Percentiles rank a stretch among this genome's conserved stretches.
phyloP scores from a whole-genome alignment of 2,113 vertebrate species.

The Rhodinocichla rosea region DNA sequence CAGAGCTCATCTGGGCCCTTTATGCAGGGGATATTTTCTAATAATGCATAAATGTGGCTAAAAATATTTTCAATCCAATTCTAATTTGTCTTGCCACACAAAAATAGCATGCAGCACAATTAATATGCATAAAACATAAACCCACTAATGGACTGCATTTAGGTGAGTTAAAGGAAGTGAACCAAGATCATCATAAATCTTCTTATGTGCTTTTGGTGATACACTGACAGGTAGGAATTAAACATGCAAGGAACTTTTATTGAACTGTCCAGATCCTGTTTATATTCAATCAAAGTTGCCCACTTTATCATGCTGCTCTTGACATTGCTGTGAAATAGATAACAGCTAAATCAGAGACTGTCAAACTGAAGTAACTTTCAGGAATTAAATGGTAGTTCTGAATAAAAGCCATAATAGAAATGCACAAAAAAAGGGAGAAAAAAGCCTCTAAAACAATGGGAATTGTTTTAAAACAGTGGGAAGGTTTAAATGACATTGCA shows the following conservation, averaged over 20 bases:
- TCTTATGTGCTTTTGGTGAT: conserved; percentile 14
- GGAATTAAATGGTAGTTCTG: conserved; percentile 52
- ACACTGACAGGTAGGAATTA: conserved; percentile 49
- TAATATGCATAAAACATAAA: conserved; percentile 42
- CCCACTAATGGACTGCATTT: conserved; percentile 4
- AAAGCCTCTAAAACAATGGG: background rate
- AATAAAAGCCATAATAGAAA: conserved; percentile 62
- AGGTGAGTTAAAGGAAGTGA: conserved; percentile 30
- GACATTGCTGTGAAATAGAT: conserved; percentile 58
- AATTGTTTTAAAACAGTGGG: background rate
- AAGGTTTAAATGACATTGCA: conserved; percentile 57
- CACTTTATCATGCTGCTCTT: conserved; percentile 41
- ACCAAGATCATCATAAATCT: conserved; percentile 24
- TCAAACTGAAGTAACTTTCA: conserved; percentile 53
- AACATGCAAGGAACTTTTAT: conserved; percentile 43
- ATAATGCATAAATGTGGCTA: background rate
- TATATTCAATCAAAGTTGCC: conserved; percentile 48
- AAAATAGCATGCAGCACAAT: background rate
- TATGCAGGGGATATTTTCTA: background rate
- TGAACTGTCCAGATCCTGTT: conserved; percentile 55
- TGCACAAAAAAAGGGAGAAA: background rate
- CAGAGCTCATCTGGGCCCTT: background rate
- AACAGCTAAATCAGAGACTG: conserved; percentile 64
- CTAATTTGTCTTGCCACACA: background rate
- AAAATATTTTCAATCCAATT: background rate